Conservation (phyloP, 1,140 invertebrate species). For the Armadillidium nasatum region DNA sequence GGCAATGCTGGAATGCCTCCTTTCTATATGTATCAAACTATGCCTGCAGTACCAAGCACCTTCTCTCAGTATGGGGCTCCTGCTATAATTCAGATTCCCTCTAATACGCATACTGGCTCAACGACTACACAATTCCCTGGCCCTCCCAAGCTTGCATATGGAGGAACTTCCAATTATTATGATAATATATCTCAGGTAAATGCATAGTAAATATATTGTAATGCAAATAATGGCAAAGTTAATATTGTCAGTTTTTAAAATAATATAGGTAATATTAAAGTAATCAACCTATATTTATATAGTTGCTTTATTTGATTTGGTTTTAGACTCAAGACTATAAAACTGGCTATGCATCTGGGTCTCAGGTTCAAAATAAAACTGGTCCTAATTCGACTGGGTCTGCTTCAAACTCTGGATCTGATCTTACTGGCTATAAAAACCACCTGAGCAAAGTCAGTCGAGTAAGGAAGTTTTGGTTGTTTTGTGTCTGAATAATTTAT, state of each 20-base stretch:
- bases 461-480: background rate
- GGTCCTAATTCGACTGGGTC: slow-evolving; percentile 54
- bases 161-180: slow-evolving; percentile 38
- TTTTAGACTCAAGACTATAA: slow-evolving; percentile 58
- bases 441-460: slow-evolving; percentile 55
- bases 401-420: slow-evolving; percentile 58
- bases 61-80: slow-evolving; percentile 64
- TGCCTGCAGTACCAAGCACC: slow-evolving; percentile 57
- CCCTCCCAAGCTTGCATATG: slow-evolving; percentile 41
- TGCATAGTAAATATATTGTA: slow-evolving; percentile 48
- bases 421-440: slow-evolving; percentile 63
- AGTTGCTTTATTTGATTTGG: background rate
- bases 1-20: slow-evolving; percentile 59
- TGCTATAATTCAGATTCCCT: slow-evolving; percentile 43
- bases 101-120: slow-evolving; percentile 39
- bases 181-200: slow-evolving; percentile 42
- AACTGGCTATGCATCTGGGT: slow-evolving; percentile 52
- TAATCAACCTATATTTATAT: background rate
- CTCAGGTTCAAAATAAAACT: slow-evolving; percentile 56
- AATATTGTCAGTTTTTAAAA: background rate
- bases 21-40: slow-evolving; percentile 59
- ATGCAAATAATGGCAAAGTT: background rate
- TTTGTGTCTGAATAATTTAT: background rate
- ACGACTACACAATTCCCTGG: slow-evolving; percentile 41
- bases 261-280: background rate